Base-by-base conservation (phyloP, 1,140 invertebrate genomes). In the Zaprionus camerounensis region DNA sequence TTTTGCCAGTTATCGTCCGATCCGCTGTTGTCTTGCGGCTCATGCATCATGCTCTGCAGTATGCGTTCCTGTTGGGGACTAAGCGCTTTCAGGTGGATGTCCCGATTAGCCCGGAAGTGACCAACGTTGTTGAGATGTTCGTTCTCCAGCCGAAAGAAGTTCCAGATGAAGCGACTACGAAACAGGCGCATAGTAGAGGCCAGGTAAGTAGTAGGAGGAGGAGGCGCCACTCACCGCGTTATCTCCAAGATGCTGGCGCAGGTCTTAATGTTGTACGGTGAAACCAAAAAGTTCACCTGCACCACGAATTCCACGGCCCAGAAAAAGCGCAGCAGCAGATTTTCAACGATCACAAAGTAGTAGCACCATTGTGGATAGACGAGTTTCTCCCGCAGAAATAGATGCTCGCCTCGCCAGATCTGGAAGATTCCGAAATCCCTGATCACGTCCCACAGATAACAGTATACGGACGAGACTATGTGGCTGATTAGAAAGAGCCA, bases 341-440 rank as follows among this genome's bases (percentile, higher is more conserved):
- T 98, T 94, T 99, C 98, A 31, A 99, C 94, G 58, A 99, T 98
- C 13, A 98, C 98, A 93, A 99, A 98, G 92, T 99, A 99, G 93
- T 99, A 99, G 91, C 98, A 99, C 74, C 94, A 94, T 95, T 76
- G 67, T n/a, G 95, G 95, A 85, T 96, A 97, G 2, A 97, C 96
- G 53, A 96, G 95, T 90, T 96, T 95, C 86, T 96, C 96, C 13
- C 96, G 91, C 0, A 97, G 93, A 81, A 96, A 95, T 77, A 93
- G 94, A 92, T 98, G 97, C 92, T 98, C 96, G 2, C 96, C 95
- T 7, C 96, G 95, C 58, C 95, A 96, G 62, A 95, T 95, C 86
- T 97, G 97, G 66, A 99, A 96, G 12, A 99, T 93, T 9, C 98
- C 98, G 97, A 98, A 99, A 94, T 99, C 98, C 96, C 98, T 97